Base-by-base conservation (phyloP, 2,797 vertebrate species). In the Tadarida brasiliensis region DNA sequence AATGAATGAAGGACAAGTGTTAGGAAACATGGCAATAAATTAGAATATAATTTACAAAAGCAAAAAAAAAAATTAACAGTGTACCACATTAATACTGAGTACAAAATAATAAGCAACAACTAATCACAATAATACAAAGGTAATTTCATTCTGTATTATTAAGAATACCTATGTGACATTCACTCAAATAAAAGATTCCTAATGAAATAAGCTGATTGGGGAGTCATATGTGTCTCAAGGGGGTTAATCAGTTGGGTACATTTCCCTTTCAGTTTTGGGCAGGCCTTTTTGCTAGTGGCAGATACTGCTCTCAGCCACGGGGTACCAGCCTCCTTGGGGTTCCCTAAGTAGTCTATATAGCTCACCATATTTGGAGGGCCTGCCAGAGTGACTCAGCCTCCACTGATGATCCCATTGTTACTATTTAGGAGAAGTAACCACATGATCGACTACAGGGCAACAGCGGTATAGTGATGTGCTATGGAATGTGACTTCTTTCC, bases 21-120 rank as follows among this genome's bases (percentile, higher is more conserved):
- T 99, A 99, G 98, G 98, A 99, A 99, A 99, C 99, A 99, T 98
- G 98, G 99, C 99, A 99, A 99, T 99, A 99, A 99, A 99, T 99
- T 99, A 99, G 99, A 99, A 99, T 99, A 99, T 99, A 99, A 99
- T 99, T 99, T 99, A 99, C 99, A 99, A 99, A 99, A 99, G 98
- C 97, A 98, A 98, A 98, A 98, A 98, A 98, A 99, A 98, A 99
- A 99, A 99, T 99, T 99, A 99, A 99, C 99, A 99, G 99, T 99
- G 99, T 99, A 99, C 99, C 99, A 99, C 99, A 99, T 99, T 99
- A 99, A 99, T 99, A 99, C 99, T 99, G 99, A 99, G 98, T 99
- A 99, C 99, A 99, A 99, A 99, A 99, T 99, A 99, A 98, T 99
- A 99, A 98, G 99, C 98, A 99, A 97, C 97, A 97, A 99, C 99